These are phyloP conservation scores for Macrotus californicus DNA, from an alignment of 2,113 vertebrate species.

Conservation along the genomic window DNA sequence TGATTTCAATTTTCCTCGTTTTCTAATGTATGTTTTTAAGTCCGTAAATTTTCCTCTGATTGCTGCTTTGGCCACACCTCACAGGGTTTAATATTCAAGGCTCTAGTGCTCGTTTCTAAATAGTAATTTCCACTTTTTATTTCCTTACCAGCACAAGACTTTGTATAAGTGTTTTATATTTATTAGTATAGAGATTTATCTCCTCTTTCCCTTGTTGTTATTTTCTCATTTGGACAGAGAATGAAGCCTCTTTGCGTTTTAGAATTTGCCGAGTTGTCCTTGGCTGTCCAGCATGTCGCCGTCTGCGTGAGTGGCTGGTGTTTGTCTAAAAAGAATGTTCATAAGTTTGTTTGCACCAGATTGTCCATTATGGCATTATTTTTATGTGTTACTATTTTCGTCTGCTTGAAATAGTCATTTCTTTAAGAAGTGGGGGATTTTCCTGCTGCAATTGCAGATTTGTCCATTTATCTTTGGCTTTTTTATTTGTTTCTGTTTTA, in stretches of 20 bases:
- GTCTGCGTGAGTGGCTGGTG: neutral
- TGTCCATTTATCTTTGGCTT: neutral
- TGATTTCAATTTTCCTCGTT: constrained; percentile 60
- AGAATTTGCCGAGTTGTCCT: neutral
- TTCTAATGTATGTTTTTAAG: constrained; percentile 41
- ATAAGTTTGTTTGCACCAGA: neutral
- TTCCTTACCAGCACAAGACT: constrained; percentile 45
- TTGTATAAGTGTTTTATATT: constrained; percentile 42
- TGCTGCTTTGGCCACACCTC: constrained; percentile 61
- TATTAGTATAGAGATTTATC: constrained; percentile 36
- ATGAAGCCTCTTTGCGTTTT: neutral
- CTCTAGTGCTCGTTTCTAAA: constrained; percentile 59
- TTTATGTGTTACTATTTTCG: neutral
- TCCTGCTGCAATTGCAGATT: neutral
- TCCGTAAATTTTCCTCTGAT: constrained; percentile 71
- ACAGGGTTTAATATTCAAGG: constrained; percentile 67
- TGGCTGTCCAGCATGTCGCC: neutral
- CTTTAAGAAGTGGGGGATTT: neutral
- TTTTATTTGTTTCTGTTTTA: neutral
- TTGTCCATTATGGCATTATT: neutral
- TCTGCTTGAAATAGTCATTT: neutral
- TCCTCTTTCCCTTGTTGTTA: neutral
- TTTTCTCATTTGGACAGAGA: constrained; percentile 12
- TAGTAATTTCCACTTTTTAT: constrained; percentile 63
- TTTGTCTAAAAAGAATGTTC: neutral